Evolutionary conservation across 2,113 vertebrate species (phyloP).

Genomic region (Gopherus flavomarginatus): DNA sequence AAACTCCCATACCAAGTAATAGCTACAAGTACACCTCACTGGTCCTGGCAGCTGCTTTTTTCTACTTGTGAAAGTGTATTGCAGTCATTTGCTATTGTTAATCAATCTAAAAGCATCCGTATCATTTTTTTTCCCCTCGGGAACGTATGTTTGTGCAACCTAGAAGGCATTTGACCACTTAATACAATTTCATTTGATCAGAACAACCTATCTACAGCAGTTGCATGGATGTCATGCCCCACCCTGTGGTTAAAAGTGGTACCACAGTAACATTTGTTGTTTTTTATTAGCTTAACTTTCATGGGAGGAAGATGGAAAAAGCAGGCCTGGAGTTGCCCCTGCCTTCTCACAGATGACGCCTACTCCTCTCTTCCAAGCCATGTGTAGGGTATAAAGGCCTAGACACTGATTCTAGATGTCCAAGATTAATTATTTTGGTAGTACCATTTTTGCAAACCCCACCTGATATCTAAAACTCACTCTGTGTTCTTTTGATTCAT

Average conservation of each 20-base stretch:
- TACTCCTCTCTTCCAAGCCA: not conserved
- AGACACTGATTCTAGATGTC: fast-evolving
- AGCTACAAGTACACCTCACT: not conserved
- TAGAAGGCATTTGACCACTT: fast-evolving
- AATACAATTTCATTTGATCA: fast-evolving
- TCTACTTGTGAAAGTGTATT: fast-evolving
- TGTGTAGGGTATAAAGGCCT: not conserved
- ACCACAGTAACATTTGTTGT: not conserved
- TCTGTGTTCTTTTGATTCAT: fast-evolving
- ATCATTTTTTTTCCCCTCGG: fast-evolving
- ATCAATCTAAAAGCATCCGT: fast-evolving
- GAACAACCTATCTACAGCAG: fast-evolving
- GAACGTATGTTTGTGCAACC: fast-evolving
- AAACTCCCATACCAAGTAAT: too few species aligned
- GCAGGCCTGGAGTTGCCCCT: fast-evolving
- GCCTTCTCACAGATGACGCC: not conserved
- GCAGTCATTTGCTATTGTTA: not conserved
- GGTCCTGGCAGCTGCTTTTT: not conserved
- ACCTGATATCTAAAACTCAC: not conserved
- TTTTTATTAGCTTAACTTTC: fast-evolving
- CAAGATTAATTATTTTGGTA: not conserved
- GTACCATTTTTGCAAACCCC: not conserved
- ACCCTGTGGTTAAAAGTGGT: fast-evolving
- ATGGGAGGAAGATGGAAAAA: fast-evolving
- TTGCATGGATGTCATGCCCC: not conserved